A percentile compares a stretch with the other conserved stretches of the same genome.
phyloP scores from a whole-genome alignment of 2,113 vertebrate genomes.

The Seriola dumerili region DNA sequence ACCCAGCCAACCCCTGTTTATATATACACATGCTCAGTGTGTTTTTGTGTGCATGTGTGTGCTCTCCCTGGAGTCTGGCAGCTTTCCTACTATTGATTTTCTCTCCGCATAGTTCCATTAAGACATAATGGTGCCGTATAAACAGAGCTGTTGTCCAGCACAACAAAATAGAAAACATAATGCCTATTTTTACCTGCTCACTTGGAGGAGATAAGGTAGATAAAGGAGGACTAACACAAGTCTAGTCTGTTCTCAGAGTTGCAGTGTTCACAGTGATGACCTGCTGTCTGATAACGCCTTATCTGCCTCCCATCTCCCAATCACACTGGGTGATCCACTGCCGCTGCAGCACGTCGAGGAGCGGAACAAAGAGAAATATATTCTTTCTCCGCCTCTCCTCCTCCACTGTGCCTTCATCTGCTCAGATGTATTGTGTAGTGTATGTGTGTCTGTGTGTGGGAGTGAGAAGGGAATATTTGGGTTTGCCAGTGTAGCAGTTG shows the following conservation, averaged over 20 bases:
- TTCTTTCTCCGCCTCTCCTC: constrained; percentile 30
- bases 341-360: constrained; percentile 46
- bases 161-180: constrained; percentile 57
- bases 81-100: constrained; percentile 79
- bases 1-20: constrained; percentile 39
- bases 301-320: constrained; percentile 59
- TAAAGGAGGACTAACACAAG: constrained; percentile 48
- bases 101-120: constrained; percentile 75
- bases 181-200: constrained; percentile 46
- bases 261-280: constrained; percentile 51
- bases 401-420: constrained; percentile 43
- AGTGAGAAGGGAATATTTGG: constrained; percentile 59
- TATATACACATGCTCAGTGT: constrained; percentile 13
- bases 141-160: constrained; percentile 66
- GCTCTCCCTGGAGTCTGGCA: constrained; percentile 46
- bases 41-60: constrained; percentile 43
- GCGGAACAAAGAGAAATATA: constrained; percentile 52
- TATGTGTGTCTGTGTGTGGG: constrained; percentile 46
- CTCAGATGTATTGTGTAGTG: constrained; percentile 18
- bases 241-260: constrained; percentile 38
- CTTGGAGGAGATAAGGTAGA: constrained; percentile 41
- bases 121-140: constrained; percentile 74
- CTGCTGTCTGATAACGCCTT: constrained; percentile 67
- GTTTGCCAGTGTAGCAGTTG: constrained; percentile 71
- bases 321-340: constrained; percentile 64